These are phyloP conservation scores for Bubo blakistoni DNA, from an alignment of 2,113 vertebrate species.

Conservation along the genomic window DNA sequence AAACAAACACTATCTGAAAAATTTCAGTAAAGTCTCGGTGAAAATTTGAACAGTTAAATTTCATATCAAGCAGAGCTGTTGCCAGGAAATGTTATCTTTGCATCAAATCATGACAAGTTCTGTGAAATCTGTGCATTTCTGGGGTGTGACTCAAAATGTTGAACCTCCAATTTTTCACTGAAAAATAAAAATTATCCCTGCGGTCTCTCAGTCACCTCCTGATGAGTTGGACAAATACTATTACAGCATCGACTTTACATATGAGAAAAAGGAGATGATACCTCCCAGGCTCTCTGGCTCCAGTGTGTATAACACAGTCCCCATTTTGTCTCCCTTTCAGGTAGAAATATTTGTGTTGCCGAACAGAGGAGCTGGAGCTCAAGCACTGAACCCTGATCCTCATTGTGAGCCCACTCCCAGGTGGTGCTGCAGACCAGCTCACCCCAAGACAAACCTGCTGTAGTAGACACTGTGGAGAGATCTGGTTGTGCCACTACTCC, in stretches of 20 bases:
- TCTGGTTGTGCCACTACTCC: not conserved
- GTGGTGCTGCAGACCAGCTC: not conserved
- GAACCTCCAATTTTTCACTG: not conserved
- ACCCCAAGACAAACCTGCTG: not conserved
- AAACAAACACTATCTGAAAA: not conserved
- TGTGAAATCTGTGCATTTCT: not conserved
- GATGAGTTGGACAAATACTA: not conserved
- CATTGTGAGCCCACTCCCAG: not conserved
- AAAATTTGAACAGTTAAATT: not conserved
- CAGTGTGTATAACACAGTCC: not conserved
- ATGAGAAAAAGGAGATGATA: not conserved
- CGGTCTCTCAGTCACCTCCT: not conserved
- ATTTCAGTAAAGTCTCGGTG: not conserved
- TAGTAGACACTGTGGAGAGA: not conserved
- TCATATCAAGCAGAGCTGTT: not conserved
- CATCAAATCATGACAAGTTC: not conserved
- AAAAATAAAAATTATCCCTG: not conserved
- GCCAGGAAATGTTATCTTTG: not conserved
- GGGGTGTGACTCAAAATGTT: not conserved
- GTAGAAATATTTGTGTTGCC: not conserved
- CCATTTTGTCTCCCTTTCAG: not conserved
- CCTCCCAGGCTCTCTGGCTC: not conserved
- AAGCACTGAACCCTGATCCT: not conserved
- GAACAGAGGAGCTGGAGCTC: not conserved
- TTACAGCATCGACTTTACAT: not conserved